phyloP scores from a whole-genome alignment of 2,797 vertebrate species.

The Malurus splendens region DNA sequence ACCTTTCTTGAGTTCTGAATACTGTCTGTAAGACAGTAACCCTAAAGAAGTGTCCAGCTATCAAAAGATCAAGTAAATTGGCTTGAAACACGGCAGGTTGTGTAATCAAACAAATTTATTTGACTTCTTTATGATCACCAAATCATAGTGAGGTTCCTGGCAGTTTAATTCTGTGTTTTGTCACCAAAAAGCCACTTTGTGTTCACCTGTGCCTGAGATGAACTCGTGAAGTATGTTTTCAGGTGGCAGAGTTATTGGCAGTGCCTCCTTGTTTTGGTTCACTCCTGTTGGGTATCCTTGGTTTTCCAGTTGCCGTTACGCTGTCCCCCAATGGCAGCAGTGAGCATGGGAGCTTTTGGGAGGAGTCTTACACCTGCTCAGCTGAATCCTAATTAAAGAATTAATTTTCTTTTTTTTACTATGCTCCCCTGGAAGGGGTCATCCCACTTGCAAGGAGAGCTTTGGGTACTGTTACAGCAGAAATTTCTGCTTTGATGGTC shows the following conservation, averaged over 20 bases:
- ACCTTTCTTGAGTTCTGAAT: background rate
- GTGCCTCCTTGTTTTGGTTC: background rate
- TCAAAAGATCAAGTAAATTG: background rate
- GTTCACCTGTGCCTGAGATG: background rate
- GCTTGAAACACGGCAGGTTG: background rate
- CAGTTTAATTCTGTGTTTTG: background rate
- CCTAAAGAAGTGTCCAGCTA: background rate
- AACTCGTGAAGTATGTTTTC: background rate
- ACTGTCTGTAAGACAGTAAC: background rate
- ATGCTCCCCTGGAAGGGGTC: background rate
- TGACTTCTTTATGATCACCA: background rate
- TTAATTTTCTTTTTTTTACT: background rate
- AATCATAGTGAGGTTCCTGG: background rate
- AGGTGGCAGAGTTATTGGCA: fast-evolving
- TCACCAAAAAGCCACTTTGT: background rate
- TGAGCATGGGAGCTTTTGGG: background rate
- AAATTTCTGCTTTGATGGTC: background rate
- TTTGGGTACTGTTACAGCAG: background rate
- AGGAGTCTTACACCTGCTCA: background rate
- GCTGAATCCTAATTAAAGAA: background rate
- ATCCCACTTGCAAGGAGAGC: fast-evolving
- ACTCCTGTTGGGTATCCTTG: background rate
- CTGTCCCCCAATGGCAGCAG: background rate
- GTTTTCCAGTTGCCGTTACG: background rate
- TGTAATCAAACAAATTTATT: background rate